Evolutionary conservation across 1,140 invertebrate genomes (phyloP).

Genomic region (Watersipora subatra): DNA sequence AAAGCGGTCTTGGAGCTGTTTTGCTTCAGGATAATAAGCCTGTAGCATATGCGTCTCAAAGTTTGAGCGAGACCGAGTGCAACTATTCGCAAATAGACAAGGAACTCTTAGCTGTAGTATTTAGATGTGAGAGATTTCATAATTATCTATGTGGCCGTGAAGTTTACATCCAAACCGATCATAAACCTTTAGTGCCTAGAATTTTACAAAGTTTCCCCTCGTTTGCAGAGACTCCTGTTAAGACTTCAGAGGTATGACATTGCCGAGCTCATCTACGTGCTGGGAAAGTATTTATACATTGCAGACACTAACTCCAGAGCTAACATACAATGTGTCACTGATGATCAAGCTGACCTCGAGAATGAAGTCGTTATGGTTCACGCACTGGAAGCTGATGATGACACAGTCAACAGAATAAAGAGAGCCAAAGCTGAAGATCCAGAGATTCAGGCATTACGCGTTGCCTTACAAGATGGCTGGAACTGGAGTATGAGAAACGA

Average conservation of each 20-base stretch:
- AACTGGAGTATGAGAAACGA: not conserved
- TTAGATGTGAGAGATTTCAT: slow-evolving; percentile 30
- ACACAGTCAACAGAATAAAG: not conserved
- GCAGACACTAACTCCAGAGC: slow-evolving; percentile 22
- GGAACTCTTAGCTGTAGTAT: slow-evolving; percentile 42
- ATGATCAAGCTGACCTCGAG: not conserved
- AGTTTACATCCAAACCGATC: slow-evolving; percentile 10
- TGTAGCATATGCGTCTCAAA: slow-evolving; percentile 38
- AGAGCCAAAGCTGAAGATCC: not conserved
- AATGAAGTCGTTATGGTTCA: not conserved
- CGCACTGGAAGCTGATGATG: not conserved
- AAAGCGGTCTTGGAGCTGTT: slow-evolving; percentile 34
- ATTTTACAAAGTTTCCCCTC: slow-evolving; percentile 11
- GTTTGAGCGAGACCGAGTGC: slow-evolving; percentile 33
- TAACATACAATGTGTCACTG: slow-evolving; percentile 6
- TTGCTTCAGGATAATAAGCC: slow-evolving; percentile 38
- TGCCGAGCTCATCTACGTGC: slow-evolving; percentile 19
- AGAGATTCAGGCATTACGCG: not conserved
- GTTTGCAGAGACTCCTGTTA: slow-evolving; percentile 20
- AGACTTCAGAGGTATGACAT: slow-evolving; percentile 34
- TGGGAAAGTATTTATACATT: slow-evolving; percentile 34
- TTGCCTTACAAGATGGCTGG: not conserved
- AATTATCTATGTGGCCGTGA: slow-evolving; percentile 13
- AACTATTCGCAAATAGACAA: slow-evolving; percentile 43
- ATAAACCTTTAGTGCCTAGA: slow-evolving; percentile 14